Base-by-base conservation (phyloP, 2,113 vertebrate genomes). In the Chrysemys picta region DNA sequence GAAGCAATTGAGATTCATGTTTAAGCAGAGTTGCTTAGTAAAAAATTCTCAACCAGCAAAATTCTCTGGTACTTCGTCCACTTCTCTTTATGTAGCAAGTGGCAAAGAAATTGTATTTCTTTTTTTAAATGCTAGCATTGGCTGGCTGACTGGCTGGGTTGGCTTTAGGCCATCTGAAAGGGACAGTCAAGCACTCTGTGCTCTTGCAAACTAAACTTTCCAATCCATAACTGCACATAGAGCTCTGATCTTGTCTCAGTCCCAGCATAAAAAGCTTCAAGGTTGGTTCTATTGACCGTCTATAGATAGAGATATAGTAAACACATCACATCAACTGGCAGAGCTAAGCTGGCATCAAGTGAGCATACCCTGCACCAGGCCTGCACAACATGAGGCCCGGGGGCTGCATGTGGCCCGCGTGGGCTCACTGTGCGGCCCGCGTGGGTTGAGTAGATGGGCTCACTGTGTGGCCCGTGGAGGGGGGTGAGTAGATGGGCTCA, bases 1-100 rank as follows among this genome's bases (percentile, higher is more conserved):
- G 92, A 95, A 97, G 90, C 93, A 97, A 89, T 89, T 96, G 83
- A 97, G 97, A 97, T 93, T 87, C 85, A 89, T 84, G 95, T 96
- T 97, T 94, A 62, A 86, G 81, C 91, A 90, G 56, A 89, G 80
- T 5, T 78, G 59, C 75, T 96, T 92, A 92, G 91, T 76, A 59
- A 16, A 96, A 86, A 95, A 91, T 91, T 29, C 65, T 87, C 4
- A 91, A 69, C 53, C 62, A 89, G 92, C 35, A 8, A 80, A 16
- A 59, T 80, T 45, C 59, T 59, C 69, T 49, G 14, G 54, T 93
- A 56, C 35, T 95, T 88, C 57, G 88, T 31, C 75, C 27, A 10
- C 83, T 90, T 89, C 49, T 91, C 54, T 69, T 49, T 1, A 50
- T 4, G 14, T 53, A 42, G 42, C 12, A 78, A 78, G 75, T 29